Evolutionary conservation across 2,797 vertebrate genomes (phyloP).

Genomic region (Microctenopoma stevenorrisi): DNA sequence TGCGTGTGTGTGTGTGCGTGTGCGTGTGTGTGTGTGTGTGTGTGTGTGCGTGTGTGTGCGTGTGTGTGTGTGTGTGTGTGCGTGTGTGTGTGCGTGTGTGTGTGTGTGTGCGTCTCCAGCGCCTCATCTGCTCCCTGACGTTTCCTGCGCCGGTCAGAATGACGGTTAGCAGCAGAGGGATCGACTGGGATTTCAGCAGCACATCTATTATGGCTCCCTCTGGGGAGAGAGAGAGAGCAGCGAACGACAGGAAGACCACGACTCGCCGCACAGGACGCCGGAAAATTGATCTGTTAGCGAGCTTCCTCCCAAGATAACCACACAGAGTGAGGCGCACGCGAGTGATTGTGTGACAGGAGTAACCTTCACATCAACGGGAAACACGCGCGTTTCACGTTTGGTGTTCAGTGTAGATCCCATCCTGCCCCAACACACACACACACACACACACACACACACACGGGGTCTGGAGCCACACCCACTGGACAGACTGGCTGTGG

Average conservation of each 20-base stretch:
- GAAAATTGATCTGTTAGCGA: conserved; percentile 36
- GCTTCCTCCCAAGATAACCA: conserved; percentile 15
- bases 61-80: too few species aligned
- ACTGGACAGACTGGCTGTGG: too few species aligned
- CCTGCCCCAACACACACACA: too few species aligned
- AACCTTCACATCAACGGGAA: conserved; percentile 7
- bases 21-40: too few species aligned
- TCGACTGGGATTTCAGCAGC: conserved; percentile 37
- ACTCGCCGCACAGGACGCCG: background rate
- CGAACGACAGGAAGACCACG: conserved; percentile 4
- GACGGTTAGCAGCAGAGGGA: background rate
- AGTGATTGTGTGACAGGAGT: background rate
- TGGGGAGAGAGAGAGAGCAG: conserved; percentile 19
- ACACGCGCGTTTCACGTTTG: background rate
- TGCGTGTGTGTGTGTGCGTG: too few species aligned
- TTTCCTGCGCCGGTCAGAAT: background rate
- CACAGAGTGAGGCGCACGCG: background rate
- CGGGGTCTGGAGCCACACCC: too few species aligned
- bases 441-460: too few species aligned
- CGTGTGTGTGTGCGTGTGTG: too few species aligned
- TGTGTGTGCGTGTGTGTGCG: too few species aligned
- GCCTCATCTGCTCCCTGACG: conserved; percentile 25
- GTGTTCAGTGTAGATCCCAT: too few species aligned
- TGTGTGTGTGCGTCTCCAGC: too few species aligned
- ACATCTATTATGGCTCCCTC: conserved; percentile 38